phyloP scores from a whole-genome alignment of 2,113 vertebrate species.

The Rhagologus leucostigma region DNA sequence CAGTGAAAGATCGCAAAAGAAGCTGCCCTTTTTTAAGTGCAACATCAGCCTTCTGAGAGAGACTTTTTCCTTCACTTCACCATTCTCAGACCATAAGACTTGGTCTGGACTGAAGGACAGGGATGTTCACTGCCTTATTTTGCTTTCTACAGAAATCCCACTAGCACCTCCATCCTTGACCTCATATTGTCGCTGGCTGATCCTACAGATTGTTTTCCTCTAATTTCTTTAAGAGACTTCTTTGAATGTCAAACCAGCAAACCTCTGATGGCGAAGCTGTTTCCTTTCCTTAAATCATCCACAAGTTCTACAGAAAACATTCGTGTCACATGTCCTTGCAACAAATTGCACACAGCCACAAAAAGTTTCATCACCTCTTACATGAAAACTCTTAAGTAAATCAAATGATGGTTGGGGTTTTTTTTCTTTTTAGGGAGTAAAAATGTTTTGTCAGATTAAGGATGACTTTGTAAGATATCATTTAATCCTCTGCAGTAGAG shows the following conservation, averaged over 20 bases:
- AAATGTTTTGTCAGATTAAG: not conserved
- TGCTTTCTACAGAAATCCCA: not conserved
- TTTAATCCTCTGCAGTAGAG: not conserved
- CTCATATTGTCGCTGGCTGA: not conserved
- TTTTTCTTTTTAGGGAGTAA: not conserved
- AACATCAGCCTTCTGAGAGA: not conserved
- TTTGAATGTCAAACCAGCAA: not conserved
- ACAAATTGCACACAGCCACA: not conserved
- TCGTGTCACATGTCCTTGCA: not conserved
- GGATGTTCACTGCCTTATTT: not conserved
- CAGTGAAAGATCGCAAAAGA: not conserved
- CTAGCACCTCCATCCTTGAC: not conserved
- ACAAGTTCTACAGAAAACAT: not conserved
- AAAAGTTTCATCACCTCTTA: not conserved
- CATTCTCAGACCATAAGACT: not conserved
- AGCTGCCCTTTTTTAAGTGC: not conserved
- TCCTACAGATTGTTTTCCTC: not conserved
- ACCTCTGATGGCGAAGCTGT: accelerated
- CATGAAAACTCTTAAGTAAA: not conserved
- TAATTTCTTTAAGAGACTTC: not conserved
- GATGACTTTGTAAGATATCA: not conserved
- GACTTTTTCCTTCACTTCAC: not conserved
- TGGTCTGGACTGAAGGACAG: not conserved
- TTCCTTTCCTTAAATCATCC: not conserved
- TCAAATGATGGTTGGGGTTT: not conserved